phyloP scores from a whole-genome alignment of 1,140 invertebrate genomes.

The Lordiphosa stackelbergi region DNA sequence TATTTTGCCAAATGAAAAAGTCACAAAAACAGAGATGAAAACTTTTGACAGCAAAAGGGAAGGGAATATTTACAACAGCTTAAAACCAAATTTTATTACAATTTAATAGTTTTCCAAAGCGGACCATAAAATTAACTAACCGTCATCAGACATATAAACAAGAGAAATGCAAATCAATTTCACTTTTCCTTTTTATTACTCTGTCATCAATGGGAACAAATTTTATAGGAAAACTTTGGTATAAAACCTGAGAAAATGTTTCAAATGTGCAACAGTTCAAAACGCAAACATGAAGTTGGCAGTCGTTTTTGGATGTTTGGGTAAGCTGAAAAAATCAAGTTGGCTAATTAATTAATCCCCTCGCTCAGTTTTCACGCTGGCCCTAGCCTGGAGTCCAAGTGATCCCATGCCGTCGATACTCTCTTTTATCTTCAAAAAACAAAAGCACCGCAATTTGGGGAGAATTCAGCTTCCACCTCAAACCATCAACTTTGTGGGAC shows the following conservation, averaged over 20 bases:
- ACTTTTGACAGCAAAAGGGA: conserved; percentile 1
- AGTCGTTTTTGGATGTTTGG: conserved; percentile 15
- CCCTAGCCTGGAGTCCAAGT: conserved; percentile 31
- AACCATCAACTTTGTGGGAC: conserved; percentile 39
- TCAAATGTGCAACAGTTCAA: conserved; percentile 9
- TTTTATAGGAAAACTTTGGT: conserved; percentile 6
- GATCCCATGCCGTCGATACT: conserved; percentile 33
- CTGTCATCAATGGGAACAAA: conserved; percentile 1
- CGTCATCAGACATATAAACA: too few species aligned
- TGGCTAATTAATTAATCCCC: neutral
- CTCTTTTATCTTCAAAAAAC: conserved; percentile 16
- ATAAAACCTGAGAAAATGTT: conserved; percentile 24
- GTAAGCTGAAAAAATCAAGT: conserved; percentile 13
- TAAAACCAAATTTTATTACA: conserved; percentile 7
- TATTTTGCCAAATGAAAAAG: conserved; percentile 24
- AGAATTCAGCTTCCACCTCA: conserved; percentile 30
- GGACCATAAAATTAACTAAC: neutral
- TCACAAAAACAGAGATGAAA: conserved; percentile 13
- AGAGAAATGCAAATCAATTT: conserved; percentile 1
- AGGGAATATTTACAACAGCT: conserved; percentile 8
- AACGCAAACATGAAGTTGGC: conserved; percentile 30
- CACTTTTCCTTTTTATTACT: conserved; percentile 31
- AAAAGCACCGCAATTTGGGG: conserved; percentile 34
- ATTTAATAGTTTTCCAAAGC: conserved; percentile 1
- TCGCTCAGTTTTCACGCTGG: conserved; percentile 4